These are phyloP conservation scores for Bettongia penicillata DNA, from an alignment of 2,113 vertebrate genomes.

Conservation along the genomic window DNA sequence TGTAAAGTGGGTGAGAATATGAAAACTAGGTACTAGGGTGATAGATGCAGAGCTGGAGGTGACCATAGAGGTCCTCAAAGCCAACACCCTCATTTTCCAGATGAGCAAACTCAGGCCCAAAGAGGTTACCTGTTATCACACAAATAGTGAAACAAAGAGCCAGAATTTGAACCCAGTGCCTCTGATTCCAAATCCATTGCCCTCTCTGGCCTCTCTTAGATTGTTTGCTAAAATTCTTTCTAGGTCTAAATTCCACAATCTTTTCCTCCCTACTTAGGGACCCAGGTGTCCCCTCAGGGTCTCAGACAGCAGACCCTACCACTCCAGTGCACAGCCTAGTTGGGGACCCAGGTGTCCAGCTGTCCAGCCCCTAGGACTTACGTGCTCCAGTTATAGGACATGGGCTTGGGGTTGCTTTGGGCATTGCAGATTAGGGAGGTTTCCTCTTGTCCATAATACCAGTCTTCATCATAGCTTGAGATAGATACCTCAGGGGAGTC, in stretches of 20 bases:
- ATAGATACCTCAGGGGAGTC: conserved; percentile 86
- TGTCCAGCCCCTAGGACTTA: conserved; percentile 77
- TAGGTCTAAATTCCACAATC: background rate
- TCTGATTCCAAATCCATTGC: background rate
- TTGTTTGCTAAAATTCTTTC: background rate
- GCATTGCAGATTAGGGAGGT: conserved; percentile 83
- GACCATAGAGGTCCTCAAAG: background rate
- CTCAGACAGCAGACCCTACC: too few species aligned
- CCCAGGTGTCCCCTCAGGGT: too few species aligned
- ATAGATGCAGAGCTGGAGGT: background rate
- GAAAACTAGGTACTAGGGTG: background rate
- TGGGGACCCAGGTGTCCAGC: background rate
- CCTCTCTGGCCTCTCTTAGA: background rate
- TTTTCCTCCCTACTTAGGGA: background rate
- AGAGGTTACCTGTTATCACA: background rate
- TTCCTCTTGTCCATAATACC: conserved; percentile 84
- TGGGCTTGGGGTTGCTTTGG: conserved; percentile 83
- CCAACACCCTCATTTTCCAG: background rate
- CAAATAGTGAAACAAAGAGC: background rate
- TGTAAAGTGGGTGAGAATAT: background rate
- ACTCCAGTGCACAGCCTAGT: too few species aligned
- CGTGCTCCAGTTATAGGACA: conserved; percentile 82
- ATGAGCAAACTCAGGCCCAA: background rate
- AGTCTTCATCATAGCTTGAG: conserved; percentile 86
- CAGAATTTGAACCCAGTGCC: background rate